These are phyloP conservation scores for Redunca redunca DNA, from an alignment of 2,113 vertebrate species.

Conservation along the genomic window DNA sequence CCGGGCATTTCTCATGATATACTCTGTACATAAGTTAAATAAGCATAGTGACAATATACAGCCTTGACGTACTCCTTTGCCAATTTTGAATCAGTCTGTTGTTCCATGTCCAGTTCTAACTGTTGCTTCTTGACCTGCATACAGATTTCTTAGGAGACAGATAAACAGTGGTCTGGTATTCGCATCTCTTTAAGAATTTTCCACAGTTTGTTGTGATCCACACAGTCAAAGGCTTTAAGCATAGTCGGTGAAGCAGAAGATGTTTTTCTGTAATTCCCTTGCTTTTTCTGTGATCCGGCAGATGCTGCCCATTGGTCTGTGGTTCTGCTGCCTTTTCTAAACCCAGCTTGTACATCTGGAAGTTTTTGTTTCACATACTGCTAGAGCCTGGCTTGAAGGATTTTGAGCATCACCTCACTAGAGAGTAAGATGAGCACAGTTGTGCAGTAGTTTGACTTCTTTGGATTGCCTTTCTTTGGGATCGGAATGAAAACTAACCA, in stretches of 20 bases:
- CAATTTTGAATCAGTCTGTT: neutral
- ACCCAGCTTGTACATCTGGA: neutral
- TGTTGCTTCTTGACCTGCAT: neutral
- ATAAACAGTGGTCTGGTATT: neutral
- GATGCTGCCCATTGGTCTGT: neutral
- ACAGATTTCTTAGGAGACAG: neutral
- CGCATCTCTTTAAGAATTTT: neutral
- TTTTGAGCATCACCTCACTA: neutral
- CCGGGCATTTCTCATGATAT: neutral
- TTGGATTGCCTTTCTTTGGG: neutral
- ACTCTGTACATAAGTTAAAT: neutral
- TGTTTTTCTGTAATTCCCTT: neutral
- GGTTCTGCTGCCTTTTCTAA: neutral
- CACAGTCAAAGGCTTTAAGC: neutral
- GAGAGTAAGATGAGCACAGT: neutral
- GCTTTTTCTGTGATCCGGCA: neutral
- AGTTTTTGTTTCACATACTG: accelerated
- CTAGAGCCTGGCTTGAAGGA: neutral
- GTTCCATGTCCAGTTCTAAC: neutral
- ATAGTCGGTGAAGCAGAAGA: neutral
- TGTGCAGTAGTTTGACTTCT: neutral
- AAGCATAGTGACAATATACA: neutral
- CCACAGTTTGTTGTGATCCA: neutral
- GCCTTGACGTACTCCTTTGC: neutral
- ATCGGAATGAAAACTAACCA: neutral